Percentiles rank a stretch among this genome's conserved stretches.
Conservation (phyloP, 2,797 vertebrate genomes). For the Enteromius viviparus region DNA sequence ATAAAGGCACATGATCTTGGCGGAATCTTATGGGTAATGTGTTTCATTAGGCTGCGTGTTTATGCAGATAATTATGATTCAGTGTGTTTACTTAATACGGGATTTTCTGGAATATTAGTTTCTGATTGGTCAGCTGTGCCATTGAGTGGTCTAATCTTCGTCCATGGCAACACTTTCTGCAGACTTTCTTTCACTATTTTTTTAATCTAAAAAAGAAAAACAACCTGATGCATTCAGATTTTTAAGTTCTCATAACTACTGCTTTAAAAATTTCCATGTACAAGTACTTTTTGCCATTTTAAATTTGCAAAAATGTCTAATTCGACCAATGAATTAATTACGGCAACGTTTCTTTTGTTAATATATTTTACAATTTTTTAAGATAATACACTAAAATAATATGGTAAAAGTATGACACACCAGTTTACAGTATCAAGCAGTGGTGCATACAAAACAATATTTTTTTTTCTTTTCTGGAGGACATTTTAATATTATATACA, state of each 20-base stretch:
- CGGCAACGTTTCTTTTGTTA: neutral
- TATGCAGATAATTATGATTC: neutral
- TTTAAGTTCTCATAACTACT: neutral
- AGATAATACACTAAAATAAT: neutral
- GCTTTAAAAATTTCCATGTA: neutral
- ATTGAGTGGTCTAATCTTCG: neutral
- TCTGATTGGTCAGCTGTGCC: neutral
- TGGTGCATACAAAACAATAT: neutral
- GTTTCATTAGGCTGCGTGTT: constrained; percentile 8
- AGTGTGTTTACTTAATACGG: neutral
- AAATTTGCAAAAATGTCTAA: neutral
- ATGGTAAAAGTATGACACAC: neutral
- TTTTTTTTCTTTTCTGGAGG: neutral
- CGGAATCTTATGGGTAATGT: constrained; percentile 4
- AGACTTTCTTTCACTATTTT: neutral
- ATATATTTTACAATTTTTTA: neutral
- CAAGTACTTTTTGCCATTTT: neutral
- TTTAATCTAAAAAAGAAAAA: neutral
- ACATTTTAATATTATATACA: neutral
- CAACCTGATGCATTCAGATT: neutral
- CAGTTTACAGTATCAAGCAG: neutral
- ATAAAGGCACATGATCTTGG: constrained; percentile 30
- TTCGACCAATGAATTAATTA: neutral
- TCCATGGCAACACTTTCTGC: neutral
- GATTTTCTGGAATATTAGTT: neutral